Evolutionary conservation across 2,797 vertebrate species (phyloP).

Genomic region (Sebastiscus tertius): DNA sequence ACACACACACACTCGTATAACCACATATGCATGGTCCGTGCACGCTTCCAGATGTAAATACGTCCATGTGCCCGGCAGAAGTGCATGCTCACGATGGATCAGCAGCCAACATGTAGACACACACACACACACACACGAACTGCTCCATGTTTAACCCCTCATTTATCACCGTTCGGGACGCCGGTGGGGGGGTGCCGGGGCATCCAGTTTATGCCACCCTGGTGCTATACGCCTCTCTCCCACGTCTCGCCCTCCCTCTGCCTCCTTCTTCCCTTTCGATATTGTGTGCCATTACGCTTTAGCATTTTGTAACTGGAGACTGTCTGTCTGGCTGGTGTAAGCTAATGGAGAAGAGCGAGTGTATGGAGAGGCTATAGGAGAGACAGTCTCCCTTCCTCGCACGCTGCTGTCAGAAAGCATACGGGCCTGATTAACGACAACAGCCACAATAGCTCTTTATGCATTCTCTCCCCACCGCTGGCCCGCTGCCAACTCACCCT

Average conservation of each 20-base stretch:
- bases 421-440: conserved; percentile 84
- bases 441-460: conserved; percentile 84
- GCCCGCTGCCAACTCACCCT: conserved; percentile 78
- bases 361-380: conserved; percentile 68
- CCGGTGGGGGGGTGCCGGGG: not conserved
- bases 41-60: conserved; percentile 33
- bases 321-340: conserved; percentile 70
- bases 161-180: conserved; percentile 36
- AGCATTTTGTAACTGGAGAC: conserved; percentile 74
- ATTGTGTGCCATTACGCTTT: conserved; percentile 74
- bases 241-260: conserved; percentile 35
- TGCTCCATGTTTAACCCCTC: conserved; percentile 41
- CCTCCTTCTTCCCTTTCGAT: conserved; percentile 61
- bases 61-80: conserved; percentile 36
- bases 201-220: conserved; percentile 62
- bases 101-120: conserved; percentile 37
- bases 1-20: not conserved
- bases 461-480: conserved; percentile 74
- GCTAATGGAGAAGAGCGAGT: conserved; percentile 73
- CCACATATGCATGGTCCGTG: not conserved
- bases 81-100: conserved; percentile 29
- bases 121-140: conserved; percentile 23
- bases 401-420: conserved; percentile 83
- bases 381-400: conserved; percentile 77
- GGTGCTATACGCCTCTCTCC: conserved; percentile 57